Percentiles rank a stretch among this genome's conserved stretches.
phyloP scores from a whole-genome alignment of 1,140 invertebrate genomes.

The Pseudachorutes palmiensis region DNA sequence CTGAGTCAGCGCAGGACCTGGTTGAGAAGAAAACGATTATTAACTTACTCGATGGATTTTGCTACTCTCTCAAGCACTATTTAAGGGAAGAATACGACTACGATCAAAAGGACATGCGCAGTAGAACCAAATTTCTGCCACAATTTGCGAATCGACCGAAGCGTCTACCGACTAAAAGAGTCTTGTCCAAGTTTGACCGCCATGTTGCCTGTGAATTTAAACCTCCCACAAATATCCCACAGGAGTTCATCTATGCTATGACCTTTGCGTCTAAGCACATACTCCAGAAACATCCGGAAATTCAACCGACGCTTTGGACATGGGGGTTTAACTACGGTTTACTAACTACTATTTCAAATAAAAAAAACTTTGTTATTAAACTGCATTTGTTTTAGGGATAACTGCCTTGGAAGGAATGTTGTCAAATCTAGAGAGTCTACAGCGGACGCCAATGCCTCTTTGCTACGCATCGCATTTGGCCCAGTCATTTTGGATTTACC shows the following conservation, averaged over 20 bases:
- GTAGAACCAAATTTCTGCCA: neutral
- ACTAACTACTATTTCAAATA: too few species aligned
- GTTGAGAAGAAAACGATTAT: neutral
- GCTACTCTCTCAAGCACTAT: neutral
- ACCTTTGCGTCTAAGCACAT: neutral
- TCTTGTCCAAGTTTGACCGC: neutral
- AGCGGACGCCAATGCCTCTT: neutral
- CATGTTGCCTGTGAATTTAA: neutral
- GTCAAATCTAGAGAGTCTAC: neutral
- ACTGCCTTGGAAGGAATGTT: neutral
- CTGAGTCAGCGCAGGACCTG: neutral
- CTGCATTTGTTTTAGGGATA: neutral
- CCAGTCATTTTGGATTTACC: neutral
- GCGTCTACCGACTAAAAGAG: neutral
- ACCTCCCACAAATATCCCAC: neutral
- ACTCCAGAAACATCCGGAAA: neutral
- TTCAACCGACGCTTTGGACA: too few species aligned
- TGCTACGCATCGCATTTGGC: neutral
- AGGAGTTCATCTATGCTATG: neutral
- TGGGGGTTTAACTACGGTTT: too few species aligned
- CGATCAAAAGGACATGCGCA: neutral
- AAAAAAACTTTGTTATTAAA: neutral
- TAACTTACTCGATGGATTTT: neutral
- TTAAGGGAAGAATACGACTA: neutral
- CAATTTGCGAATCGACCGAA: neutral